phyloP scores from a whole-genome alignment of 2,113 vertebrate species.

The Pandion haliaetus region DNA sequence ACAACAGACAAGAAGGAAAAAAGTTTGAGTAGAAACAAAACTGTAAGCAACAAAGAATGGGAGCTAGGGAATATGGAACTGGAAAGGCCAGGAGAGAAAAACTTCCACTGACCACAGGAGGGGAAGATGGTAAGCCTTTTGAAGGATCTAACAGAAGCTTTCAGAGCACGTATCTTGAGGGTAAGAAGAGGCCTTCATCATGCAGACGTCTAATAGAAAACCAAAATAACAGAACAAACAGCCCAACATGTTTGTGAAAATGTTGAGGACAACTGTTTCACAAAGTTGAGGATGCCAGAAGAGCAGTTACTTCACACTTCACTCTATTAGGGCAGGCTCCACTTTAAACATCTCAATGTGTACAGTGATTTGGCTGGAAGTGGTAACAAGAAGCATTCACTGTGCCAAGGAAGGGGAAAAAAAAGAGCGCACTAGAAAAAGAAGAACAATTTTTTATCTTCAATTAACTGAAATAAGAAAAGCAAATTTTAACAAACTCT shows the following conservation, averaged over 20 bases:
- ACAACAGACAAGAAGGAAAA: not conserved
- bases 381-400: constrained; percentile 35
- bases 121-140: not conserved
- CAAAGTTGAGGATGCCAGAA: constrained; percentile 51
- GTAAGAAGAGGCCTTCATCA: constrained; percentile 11
- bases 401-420: constrained; percentile 39
- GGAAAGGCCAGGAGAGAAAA: not conserved
- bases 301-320: constrained; percentile 59
- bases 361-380: constrained; percentile 61
- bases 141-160: not conserved
- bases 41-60: not conserved
- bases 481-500: constrained; percentile 51
- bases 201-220: constrained; percentile 19
- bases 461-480: constrained; percentile 42
- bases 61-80: not conserved
- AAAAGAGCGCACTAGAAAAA: not conserved
- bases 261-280: constrained; percentile 51
- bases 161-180: not conserved
- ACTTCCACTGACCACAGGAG: not conserved
- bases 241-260: constrained; percentile 41
- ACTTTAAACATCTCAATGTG: constrained; percentile 51
- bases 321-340: constrained; percentile 54
- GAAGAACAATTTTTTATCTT: constrained; percentile 36
- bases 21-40: not conserved
- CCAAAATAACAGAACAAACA: constrained; percentile 29